Percentiles rank a stretch among this genome's conserved stretches.
Evolutionary conservation across 2,113 vertebrate genomes (phyloP).

Genomic region (Perca fluviatilis): DNA sequence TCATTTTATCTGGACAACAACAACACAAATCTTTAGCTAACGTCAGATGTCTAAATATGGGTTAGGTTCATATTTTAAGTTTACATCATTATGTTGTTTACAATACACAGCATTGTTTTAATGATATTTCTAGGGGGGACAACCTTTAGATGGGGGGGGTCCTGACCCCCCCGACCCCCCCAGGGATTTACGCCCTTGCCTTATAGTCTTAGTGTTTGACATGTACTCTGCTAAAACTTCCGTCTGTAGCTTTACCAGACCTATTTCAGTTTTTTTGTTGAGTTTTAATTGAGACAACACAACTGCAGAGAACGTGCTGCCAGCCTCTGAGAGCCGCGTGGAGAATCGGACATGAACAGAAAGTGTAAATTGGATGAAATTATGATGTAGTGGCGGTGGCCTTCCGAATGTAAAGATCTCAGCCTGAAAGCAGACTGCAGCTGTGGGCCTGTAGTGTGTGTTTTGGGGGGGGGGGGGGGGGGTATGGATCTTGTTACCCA

Average conservation of each 20-base stretch:
- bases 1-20: too few relatives aligned
- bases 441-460: conserved; percentile 20
- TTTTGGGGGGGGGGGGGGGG: not conserved
- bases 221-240: not conserved
- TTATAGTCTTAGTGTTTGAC: too few relatives aligned
- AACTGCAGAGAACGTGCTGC: not conserved
- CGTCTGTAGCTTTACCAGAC: not conserved
- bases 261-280: not conserved
- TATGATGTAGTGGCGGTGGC: not conserved
- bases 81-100: too few relatives aligned
- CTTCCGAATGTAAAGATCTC: not conserved
- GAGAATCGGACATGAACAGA: not conserved
- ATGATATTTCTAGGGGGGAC: too few relatives aligned
- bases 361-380: not conserved
- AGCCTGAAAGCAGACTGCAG: conserved; percentile 7
- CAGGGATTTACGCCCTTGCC: too few relatives aligned
- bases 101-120: too few relatives aligned
- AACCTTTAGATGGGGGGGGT: too few relatives aligned
- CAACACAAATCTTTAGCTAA: too few relatives aligned
- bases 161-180: too few relatives aligned
- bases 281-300: not conserved
- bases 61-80: too few relatives aligned
- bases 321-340: too few relatives aligned
- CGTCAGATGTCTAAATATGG: too few relatives aligned
- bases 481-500: conserved; percentile 52